Conservation (phyloP, 2,888 invertebrate genomes). For the Eupithecia subumbrata region DNA sequence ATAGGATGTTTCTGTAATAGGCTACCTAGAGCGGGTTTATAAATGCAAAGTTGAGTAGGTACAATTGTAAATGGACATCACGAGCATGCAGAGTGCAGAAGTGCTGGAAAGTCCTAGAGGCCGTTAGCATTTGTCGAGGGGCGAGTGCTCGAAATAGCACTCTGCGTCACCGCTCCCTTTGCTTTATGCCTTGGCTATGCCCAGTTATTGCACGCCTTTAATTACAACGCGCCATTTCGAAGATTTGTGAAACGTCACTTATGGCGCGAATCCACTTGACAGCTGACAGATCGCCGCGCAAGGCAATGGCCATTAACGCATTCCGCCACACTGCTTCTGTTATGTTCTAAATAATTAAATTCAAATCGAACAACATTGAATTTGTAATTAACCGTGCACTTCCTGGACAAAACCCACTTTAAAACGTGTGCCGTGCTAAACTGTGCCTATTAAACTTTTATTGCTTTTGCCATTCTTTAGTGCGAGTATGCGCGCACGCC, state of each 20-base stretch:
- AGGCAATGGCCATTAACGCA: slow-evolving; percentile 46
- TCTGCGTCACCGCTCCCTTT: slow-evolving; percentile 76
- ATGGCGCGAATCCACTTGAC: slow-evolving; percentile 72
- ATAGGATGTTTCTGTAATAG: background rate
- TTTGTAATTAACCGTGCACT: slow-evolving; percentile 62
- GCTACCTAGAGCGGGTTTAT: background rate
- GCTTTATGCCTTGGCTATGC: slow-evolving; percentile 67
- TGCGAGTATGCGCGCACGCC: slow-evolving; percentile 71
- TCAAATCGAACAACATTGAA: slow-evolving; percentile 49
- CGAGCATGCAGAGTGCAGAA: slow-evolving; percentile 31
- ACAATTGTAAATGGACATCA: slow-evolving; percentile 33
- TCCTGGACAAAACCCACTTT: slow-evolving; percentile 57
- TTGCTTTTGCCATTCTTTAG: slow-evolving; percentile 74
- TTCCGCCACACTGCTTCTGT: slow-evolving; percentile 37
- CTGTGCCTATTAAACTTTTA: slow-evolving; percentile 73
- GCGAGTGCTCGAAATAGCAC: slow-evolving; percentile 78
- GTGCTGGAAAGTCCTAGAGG: slow-evolving; percentile 79
- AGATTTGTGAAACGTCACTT: slow-evolving; percentile 78
- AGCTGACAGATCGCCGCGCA: slow-evolving; percentile 65
- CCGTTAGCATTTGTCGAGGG: slow-evolving; percentile 82
- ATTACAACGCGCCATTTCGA: slow-evolving; percentile 76
- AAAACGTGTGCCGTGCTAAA: slow-evolving; percentile 68
- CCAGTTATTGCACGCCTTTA: slow-evolving; percentile 79
- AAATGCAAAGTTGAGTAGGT: slow-evolving; percentile 29
- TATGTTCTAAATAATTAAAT: slow-evolving; percentile 38